Percentiles rank a stretch among this genome's conserved stretches.
Evolutionary conservation across 2,797 vertebrate species (phyloP).

Genomic region (Pseudochirops corinnae): DNA sequence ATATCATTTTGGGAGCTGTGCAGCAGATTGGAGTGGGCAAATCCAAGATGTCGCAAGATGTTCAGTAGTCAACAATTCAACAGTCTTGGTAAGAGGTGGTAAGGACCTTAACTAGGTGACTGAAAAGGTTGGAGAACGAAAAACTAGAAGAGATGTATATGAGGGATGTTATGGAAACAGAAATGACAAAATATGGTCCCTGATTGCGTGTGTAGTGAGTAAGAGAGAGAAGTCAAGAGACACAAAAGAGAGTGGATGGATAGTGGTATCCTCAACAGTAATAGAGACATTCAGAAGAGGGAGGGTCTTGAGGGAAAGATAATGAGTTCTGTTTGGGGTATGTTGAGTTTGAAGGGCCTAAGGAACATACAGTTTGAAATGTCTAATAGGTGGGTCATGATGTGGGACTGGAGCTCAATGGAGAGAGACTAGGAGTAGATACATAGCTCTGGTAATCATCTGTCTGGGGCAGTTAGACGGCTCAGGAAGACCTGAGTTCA

Average conservation of each 20-base stretch:
- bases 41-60: background rate
- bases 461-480: background rate
- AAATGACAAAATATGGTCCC: background rate
- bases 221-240: background rate
- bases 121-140: background rate
- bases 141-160: background rate
- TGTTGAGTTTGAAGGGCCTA: background rate
- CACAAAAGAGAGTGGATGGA: background rate
- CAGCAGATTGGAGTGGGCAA: background rate
- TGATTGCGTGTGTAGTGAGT: background rate
- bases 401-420: background rate
- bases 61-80: background rate
- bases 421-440: too few relatives aligned
- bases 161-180: too few relatives aligned
- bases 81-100: background rate
- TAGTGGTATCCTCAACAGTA: background rate
- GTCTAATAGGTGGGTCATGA: background rate
- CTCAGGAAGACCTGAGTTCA: background rate
- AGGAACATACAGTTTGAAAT: background rate
- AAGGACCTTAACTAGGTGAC: background rate
- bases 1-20: background rate
- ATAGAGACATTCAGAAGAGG: background rate
- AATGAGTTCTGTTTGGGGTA: background rate
- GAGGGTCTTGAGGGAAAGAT: background rate
- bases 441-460: too few relatives aligned